Evolutionary conservation across 2,888 invertebrate species (phyloP), one percentile per base, ranked within the genome.

Genomic region (Xestia c-nigrum): DNA sequence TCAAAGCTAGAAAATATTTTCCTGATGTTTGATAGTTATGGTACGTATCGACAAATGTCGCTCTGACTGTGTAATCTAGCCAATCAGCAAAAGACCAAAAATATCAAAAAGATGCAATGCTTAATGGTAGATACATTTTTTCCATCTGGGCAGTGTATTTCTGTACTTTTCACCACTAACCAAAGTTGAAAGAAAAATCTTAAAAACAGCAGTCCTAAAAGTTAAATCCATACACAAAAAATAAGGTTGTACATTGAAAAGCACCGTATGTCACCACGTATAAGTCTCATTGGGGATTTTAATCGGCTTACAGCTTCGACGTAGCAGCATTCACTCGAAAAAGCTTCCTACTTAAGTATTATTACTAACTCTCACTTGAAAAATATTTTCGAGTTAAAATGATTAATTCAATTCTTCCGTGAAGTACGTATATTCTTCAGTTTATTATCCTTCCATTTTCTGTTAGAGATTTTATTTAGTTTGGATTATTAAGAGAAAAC

Each of bases 301-400:
- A 96, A 96, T 96, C 96, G 94, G 94, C 95, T 96, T 96, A 95
- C 91, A 87, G 92, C 91, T 91, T 90, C 89, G 85, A 87, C 91
- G 91, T 90, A 90, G 90, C 85, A 89, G 92, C 93, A 92, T 91
- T 91, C 92, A 92, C 92, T 94, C 90, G 91, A 92, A 94, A 94
- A 93, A 92, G 93, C 92, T 92, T 89, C 83, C 89, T 90, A 89
- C 91, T 91, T 91, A 90, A 89, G 90, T 90, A 91, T 92, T 92
- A 92, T 92, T 90, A 89, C 87, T 87, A 89, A 90, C 82, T 91
- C 83, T 85, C 88, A 88, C 88, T 89, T 74, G 73, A 85, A 84
- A 87, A 87, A 89, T 88, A 87, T 87, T 89, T 89, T 80, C 38
- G 85, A 80, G 57, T 83, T 83, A 57, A 79, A 82, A 83, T 80